Base-by-base conservation (phyloP, 2,113 vertebrate species). In the Oreochromis tanganicae region DNA sequence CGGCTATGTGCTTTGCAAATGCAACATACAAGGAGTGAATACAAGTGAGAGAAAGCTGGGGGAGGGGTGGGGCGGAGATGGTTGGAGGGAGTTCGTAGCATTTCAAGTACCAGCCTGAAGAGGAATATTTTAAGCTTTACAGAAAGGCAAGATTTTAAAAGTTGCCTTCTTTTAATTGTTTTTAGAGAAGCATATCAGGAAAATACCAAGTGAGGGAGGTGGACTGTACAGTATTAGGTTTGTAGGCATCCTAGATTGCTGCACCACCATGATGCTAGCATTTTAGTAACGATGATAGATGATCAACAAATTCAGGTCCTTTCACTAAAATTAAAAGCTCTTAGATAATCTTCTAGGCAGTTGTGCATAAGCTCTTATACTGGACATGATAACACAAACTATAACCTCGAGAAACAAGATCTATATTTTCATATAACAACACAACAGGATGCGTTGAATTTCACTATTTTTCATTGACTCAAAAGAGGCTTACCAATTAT, bases 1-100 rank as follows among this genome's bases (percentile, higher is more conserved):
- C 88, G 41, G 56, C 87, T 86, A 91, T 91, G 92, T 92, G 94
- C 92, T 89, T 93, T 94, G 91, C 92, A 93, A 95, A 94, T 93
- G 93, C 95, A 94, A 91, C 93, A 89, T 82, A 91, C 88, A 92
- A 89, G 88, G 21, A 68, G 81, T 86, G 87, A 90, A 93, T 93
- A 86, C 88, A 88, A 92, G 85, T 86, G 46, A 87, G 81, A 63
- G 85, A 63, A 52, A 52, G 82, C 46, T 41, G 8, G 38, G 13
- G 43, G 43, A 50, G 27, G 43, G 43, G 71, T 32, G 24, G 16
- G 71, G 24, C 9, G 2, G 43, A 78, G 43, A 50, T 32, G 24
- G 46, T 24, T 36, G 59, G 78, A 81, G 80, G 79, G 81, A 63
- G 79, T 82, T 87, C 7, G 32, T 61, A 83, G 81, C 78, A 90